Percentiles rank a stretch among this genome's conserved stretches.
phyloP scores from a whole-genome alignment of 92 coral and sea anemone species.

The Epizoanthus ramosus region DNA sequence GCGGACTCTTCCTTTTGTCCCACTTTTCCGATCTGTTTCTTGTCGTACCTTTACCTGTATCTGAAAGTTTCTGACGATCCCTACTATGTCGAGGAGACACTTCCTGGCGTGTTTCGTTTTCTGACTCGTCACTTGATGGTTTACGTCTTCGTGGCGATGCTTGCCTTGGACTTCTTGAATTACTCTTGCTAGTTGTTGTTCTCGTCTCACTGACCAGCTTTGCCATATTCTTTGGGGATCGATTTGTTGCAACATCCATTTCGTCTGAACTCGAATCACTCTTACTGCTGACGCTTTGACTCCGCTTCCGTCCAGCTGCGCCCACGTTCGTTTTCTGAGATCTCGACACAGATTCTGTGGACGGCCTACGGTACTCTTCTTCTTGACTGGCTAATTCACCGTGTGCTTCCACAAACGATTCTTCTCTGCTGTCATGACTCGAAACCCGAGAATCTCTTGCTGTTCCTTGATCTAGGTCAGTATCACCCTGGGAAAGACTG shows the following conservation, averaged over 20 bases:
- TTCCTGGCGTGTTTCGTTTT: slow-evolving; percentile 8
- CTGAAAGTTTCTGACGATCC: background rate
- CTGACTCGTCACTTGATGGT: slow-evolving; percentile 7
- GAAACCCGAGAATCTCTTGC: background rate
- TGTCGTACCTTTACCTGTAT: background rate
- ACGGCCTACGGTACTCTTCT: background rate
- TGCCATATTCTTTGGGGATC: background rate
- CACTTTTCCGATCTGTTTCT: background rate
- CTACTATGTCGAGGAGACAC: background rate
- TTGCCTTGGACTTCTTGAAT: slow-evolving; percentile 5
- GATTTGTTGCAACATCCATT: background rate
- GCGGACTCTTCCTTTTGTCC: slow-evolving; percentile 21
- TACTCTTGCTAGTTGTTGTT: background rate
- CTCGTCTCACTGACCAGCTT: background rate
- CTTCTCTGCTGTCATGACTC: background rate
- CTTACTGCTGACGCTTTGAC: background rate
- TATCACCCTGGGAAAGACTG: background rate
- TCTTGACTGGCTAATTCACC: background rate
- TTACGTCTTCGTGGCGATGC: background rate
- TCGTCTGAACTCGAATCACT: background rate
- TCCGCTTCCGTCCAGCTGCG: background rate
- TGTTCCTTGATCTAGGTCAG: background rate
- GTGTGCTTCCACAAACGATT: background rate
- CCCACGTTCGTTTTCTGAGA: background rate
- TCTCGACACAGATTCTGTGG: background rate